Evolutionary conservation across 2,888 invertebrate genomes (phyloP), one percentile per base, ranked within the genome.

Genomic region (Pachycephus smyrnensis): DNA sequence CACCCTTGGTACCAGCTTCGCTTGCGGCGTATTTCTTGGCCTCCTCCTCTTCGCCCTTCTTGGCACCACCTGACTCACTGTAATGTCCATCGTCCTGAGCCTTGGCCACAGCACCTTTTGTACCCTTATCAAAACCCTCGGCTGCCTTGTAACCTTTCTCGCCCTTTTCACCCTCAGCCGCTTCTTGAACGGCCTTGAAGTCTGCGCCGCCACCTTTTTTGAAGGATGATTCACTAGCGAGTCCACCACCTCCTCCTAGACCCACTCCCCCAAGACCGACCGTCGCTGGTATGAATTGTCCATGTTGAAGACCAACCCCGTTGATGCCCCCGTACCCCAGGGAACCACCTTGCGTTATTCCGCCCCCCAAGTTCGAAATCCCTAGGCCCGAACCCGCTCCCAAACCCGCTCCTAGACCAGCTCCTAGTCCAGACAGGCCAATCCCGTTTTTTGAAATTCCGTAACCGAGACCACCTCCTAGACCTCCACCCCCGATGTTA

Each of bases 11-110:
- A 30, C 91, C 86, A 4, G 91, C 91, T 85, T 93, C 91, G 23
- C 92, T 92, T 77, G 92, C 88, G 1, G 91, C 92, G 82, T 92
- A 93, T 91, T 73, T 90, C 88, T 33, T 85, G 81, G 15, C 91
- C 92, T 78, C 90, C 85, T 79, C 92, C 90, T 73, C 90, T 88
- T 15, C 85, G 80, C 40, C 91, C 90, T 3, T 86, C 82, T 55
- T 87, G 81, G 81, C 92, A 92, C 78, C 91, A 91, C 75, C 92
- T 87, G 80, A 91, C 90, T 80, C 91, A 91, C 37, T 92, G 82
- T 82, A 92, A 90, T 80, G 89, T 88, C 80, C 82, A 11, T 77
- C 69, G 4, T 84, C 78, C 11, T 80, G 74, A 30, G 73, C 78
- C 40, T 76, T 91, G 86, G 82, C 80, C 11, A 75, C 79, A 40